Conservation (phyloP, 2,888 invertebrate genomes). For the Xestoiulus laeticollis region DNA sequence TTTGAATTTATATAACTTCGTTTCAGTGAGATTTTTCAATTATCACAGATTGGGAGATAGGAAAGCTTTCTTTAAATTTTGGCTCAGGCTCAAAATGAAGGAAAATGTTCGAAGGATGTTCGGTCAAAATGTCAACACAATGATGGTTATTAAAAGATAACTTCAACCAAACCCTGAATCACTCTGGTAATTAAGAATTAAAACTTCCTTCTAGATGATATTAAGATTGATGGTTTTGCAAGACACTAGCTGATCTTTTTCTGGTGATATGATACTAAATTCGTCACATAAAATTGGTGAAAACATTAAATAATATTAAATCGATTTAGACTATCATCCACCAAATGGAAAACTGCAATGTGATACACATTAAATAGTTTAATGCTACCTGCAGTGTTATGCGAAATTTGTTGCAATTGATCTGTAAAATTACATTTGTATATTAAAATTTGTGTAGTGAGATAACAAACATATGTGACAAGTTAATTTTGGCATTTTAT, state of each 20-base stretch:
- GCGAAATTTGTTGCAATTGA: no score
- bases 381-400: no score
- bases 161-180: neutral
- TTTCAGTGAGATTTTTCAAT: neutral
- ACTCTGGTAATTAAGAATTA: neutral
- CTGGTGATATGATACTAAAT: neutral
- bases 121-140: neutral
- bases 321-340: no score
- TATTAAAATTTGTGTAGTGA: no score
- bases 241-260: neutral
- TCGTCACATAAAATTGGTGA: neutral
- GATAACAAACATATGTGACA: no score
- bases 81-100: neutral
- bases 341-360: no score
- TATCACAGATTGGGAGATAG: neutral
- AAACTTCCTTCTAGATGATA: neutral
- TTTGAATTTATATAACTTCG: neutral
- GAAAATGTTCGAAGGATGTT: neutral
- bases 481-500: no score
- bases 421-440: no score
- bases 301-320: no score
- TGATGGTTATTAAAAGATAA: slow-evolving; percentile 5
- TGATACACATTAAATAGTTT: no score
- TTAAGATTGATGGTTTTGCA: neutral
- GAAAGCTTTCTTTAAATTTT: neutral